Percentiles rank a stretch among this genome's conserved stretches.
Conservation (phyloP, 2,797 vertebrate genomes). For the Graptemys geographica region DNA sequence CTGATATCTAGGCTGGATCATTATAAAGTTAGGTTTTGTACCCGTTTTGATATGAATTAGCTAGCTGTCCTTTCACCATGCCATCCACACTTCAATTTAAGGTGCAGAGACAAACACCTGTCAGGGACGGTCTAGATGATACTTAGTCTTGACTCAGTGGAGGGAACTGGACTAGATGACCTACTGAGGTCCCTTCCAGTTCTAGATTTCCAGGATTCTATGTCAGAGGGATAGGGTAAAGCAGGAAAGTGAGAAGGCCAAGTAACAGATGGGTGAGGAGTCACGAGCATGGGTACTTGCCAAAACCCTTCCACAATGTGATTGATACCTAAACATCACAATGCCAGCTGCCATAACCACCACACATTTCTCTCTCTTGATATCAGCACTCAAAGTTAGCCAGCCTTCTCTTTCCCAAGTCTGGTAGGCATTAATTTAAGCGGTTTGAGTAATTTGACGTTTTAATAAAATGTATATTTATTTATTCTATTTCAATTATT, state of each 20-base stretch:
- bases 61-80: neutral
- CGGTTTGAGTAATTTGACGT: accelerated
- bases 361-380: neutral
- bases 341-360: neutral
- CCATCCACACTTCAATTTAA: neutral
- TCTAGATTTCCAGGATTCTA: neutral
- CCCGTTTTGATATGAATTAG: neutral
- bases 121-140: neutral
- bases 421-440: neutral
- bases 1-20: accelerated
- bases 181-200: neutral
- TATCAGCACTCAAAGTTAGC: neutral
- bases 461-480: neutral
- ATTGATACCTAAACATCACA: accelerated
- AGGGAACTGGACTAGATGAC: neutral
- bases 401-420: neutral
- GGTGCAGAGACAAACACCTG: neutral
- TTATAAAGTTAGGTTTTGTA: neutral
- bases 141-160: neutral
- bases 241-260: neutral
- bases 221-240: neutral
- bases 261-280: neutral
- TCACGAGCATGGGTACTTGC: accelerated
- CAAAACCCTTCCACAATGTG: neutral
- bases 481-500: neutral